Conservation (phyloP, 2,797 vertebrate species). For the Pteronotus mesoamericanus region DNA sequence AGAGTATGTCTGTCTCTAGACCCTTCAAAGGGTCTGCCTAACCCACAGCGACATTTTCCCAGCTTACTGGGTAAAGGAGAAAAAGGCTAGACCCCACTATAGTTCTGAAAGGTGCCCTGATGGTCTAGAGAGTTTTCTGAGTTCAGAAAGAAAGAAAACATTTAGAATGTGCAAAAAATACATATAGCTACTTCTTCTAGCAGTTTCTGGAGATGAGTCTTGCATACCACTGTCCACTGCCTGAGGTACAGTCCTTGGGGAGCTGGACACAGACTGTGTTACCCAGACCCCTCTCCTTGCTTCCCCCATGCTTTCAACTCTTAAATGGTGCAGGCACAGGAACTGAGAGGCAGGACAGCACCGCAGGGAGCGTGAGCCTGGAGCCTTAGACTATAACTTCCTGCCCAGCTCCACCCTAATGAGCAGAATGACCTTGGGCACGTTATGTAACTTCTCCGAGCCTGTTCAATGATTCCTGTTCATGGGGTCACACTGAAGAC, state of each 20-base stretch:
- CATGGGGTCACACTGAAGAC: neutral
- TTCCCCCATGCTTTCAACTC: neutral
- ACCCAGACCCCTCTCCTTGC: neutral
- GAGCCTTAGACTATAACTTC: neutral
- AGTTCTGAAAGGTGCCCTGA: neutral
- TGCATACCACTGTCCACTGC: neutral
- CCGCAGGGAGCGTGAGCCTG: neutral
- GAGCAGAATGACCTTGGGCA: neutral
- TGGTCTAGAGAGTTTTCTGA: neutral
- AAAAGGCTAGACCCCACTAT: neutral
- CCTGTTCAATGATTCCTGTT: neutral
- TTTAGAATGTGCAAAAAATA: neutral
- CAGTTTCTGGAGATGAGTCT: neutral
- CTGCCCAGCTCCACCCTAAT: neutral
- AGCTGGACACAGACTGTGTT: neutral
- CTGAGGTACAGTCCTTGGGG: neutral
- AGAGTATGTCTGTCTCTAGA: neutral
- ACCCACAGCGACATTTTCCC: neutral
- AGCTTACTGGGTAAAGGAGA: neutral
- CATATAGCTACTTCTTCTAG: neutral
- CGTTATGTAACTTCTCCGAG: conserved; percentile 16
- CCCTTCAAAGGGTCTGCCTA: neutral
- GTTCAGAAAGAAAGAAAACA: neutral
- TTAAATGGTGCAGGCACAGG: neutral
- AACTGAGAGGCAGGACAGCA: neutral